Base-by-base conservation (phyloP, 30 jellyfish, hydroid and myxozoan genomes). In the Mastigias papua region DNA sequence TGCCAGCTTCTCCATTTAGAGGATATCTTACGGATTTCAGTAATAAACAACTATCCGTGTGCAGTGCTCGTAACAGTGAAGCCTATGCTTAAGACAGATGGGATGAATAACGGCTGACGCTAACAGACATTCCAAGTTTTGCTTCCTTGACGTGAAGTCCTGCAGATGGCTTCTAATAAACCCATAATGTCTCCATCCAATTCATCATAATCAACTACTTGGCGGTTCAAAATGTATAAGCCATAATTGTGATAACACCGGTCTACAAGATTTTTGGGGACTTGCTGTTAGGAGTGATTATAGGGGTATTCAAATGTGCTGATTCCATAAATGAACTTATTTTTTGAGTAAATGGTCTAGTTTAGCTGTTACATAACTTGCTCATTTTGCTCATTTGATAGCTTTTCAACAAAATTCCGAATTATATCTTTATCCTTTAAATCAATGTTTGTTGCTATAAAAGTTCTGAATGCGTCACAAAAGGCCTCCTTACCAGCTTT, bases 141-240 rank as follows among this genome's bases (percentile, higher is more conserved):
- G 67, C 23, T 54, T 54, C 25, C 27, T 54, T 21, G 26, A 54
- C 3, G 3, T 7, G 22, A 3, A 37, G 23, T 25, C 32, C 62
- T 73, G 84, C 84, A 73, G 84, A 73, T 73, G 84, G 19, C n/a
- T 35, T 8, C 10, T 35, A 1, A 42, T 37, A 57, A 34, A 32
- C 29, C 69, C 66, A 73, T 48, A n/a, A 20, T 73, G 58, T 35
- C 58, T 73, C 5, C 20, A 20, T 57, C 17, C 66, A 25, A 73
- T 73, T 20, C 16, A 46, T 73, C 84, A 73, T 73, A 33, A 73
- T 73, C 69, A 73, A 69, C 69, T 73, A 32, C 35, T 73, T 73
- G 84, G 84, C 68, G 84, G n/a, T 73, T 33, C 66, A 35, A 32
- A 73, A 51, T 32, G 21, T 73, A 32, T 48, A 68, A 29, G 51